Conservation (phyloP, 2,888 invertebrate genomes). For the Habrosyne pyritoides region DNA sequence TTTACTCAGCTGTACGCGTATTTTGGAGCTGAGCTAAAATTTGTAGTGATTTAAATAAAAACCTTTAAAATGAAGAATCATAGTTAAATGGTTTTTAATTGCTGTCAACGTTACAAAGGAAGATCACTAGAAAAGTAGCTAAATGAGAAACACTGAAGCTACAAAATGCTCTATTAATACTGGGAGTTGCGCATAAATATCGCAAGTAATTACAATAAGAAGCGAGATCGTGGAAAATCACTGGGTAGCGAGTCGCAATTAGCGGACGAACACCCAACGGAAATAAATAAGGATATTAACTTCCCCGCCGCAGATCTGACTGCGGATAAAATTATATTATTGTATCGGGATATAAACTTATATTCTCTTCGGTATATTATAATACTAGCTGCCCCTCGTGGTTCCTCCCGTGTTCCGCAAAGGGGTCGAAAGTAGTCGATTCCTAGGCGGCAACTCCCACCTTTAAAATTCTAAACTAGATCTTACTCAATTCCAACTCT, state of each 20-base stretch:
- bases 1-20: not conserved
- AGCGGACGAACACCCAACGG: slow-evolving; percentile 77
- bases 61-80: not conserved
- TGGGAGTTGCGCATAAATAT: slow-evolving; percentile 56
- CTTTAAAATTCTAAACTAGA: too few species aligned
- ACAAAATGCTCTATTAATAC: slow-evolving; percentile 39
- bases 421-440: too few species aligned
- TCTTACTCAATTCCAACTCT: too few species aligned
- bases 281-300: slow-evolving; percentile 80
- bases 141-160: slow-evolving; percentile 23
- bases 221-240: slow-evolving; percentile 77
- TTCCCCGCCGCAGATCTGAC: slow-evolving; percentile 52
- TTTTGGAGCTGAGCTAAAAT: not conserved
- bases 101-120: not conserved
- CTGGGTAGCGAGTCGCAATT: slow-evolving; percentile 74
- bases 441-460: too few species aligned
- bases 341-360: slow-evolving; percentile 37
- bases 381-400: too few species aligned
- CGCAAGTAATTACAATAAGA: slow-evolving; percentile 65
- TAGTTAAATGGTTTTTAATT: not conserved
- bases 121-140: not conserved
- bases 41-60: not conserved
- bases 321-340: slow-evolving; percentile 66
- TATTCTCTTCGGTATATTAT: slow-evolving; percentile 7
- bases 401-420: too few species aligned